phyloP scores from a whole-genome alignment of 2,113 vertebrate genomes.

The Podilymbus podiceps region DNA sequence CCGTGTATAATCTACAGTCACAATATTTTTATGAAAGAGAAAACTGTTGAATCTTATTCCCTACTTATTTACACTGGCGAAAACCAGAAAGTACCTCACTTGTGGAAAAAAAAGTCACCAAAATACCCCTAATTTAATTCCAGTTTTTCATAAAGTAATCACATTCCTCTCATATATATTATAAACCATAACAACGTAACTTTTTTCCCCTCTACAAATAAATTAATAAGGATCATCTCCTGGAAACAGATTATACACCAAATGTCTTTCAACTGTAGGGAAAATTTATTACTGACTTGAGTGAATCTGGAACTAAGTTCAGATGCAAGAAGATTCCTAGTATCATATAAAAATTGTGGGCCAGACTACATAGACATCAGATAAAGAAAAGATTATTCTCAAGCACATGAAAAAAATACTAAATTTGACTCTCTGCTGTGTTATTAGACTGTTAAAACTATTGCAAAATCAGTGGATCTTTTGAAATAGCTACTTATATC shows the following conservation, averaged over 20 bases:
- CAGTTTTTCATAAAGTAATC: background rate
- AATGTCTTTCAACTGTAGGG: background rate
- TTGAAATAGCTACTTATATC: background rate
- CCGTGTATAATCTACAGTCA: background rate
- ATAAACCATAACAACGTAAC: background rate
- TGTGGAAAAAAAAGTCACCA: accelerated
- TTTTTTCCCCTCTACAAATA: background rate
- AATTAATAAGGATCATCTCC: background rate
- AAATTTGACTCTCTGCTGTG: background rate
- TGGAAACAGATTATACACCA: background rate
- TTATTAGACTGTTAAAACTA: background rate
- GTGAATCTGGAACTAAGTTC: background rate
- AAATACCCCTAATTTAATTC: background rate
- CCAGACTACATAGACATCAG: background rate
- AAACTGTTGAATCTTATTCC: background rate
- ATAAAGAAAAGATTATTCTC: background rate
- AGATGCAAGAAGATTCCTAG: background rate
- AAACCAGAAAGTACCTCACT: background rate
- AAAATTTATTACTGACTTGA: background rate
- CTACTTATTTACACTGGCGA: background rate
- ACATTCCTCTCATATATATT: background rate
- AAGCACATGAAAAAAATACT: background rate
- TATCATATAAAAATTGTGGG: background rate
- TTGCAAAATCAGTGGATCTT: background rate
- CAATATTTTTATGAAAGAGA: background rate